Percentiles rank a stretch among this genome's conserved stretches.
Evolutionary conservation across 2,113 vertebrate species (phyloP).

Genomic region (Baryphthengus martii): DNA sequence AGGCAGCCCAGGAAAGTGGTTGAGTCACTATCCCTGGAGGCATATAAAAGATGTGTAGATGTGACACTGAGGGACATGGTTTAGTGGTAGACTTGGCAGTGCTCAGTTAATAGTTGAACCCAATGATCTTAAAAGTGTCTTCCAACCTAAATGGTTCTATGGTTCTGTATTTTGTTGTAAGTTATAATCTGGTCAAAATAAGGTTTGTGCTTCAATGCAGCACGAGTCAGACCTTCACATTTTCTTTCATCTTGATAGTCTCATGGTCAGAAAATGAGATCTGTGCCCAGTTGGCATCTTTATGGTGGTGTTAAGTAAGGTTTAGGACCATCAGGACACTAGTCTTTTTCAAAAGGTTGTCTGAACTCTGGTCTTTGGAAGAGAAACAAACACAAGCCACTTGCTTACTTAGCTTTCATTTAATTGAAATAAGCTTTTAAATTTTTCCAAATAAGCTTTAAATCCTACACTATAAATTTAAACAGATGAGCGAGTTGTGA

Average conservation of each 20-base stretch:
- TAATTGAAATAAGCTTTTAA: neutral
- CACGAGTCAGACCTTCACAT: neutral
- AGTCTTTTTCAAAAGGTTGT: neutral
- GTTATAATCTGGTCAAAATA: neutral
- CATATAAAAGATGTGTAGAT: neutral
- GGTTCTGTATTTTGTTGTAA: neutral
- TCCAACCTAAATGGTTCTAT: neutral
- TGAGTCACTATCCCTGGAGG: neutral
- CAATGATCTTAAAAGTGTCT: neutral
- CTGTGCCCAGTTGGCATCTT: neutral
- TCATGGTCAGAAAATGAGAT: neutral
- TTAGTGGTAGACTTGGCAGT: neutral
- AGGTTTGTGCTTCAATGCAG: neutral
- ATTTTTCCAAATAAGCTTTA: neutral
- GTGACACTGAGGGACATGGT: neutral
- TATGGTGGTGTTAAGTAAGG: neutral
- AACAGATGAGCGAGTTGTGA: slow-evolving; percentile 15
- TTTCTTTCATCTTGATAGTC: neutral
- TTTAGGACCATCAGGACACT: neutral
- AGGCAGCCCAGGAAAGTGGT: neutral
- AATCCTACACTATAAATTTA: neutral
- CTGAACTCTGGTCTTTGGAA: neutral
- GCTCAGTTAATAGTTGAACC: neutral
- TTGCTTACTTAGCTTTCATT: neutral
- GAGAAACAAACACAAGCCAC: neutral